Conservation (phyloP, 1,140 invertebrate species). For the Callitettix versicolor region DNA sequence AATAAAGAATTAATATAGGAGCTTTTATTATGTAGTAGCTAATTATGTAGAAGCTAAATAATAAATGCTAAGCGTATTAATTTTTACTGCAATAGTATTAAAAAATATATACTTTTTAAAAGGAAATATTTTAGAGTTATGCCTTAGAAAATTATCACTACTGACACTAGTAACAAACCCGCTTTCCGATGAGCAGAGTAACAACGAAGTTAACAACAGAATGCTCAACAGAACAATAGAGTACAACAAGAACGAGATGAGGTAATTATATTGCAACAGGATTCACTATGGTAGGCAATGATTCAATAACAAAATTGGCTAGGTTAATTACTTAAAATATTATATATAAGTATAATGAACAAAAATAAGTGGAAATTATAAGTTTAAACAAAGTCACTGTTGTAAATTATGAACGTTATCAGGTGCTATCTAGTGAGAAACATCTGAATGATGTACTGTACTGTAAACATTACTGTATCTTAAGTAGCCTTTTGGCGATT, state of each 20-base stretch:
- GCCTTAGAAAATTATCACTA: too few species aligned
- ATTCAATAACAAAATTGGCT: slow-evolving; percentile 1
- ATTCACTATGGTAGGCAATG: slow-evolving; percentile 1
- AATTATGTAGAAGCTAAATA: too few species aligned
- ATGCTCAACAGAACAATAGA: too few species aligned
- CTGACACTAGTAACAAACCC: too few species aligned
- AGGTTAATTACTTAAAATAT: not conserved
- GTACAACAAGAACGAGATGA: slow-evolving; percentile 1
- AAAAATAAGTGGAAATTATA: not conserved
- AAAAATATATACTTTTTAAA: too few species aligned
- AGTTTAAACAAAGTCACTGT: not conserved
- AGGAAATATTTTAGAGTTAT: too few species aligned
- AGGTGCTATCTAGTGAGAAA: slow-evolving; percentile 10
- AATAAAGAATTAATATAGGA: too few species aligned
- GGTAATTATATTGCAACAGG: slow-evolving; percentile 5
- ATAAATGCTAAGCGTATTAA: too few species aligned
- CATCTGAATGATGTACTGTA: slow-evolving; percentile 10
- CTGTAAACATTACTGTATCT: slow-evolving; percentile 11
- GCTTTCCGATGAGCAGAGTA: too few species aligned
- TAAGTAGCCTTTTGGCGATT: slow-evolving; percentile 2
- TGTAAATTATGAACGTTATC: not conserved
- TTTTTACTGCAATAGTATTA: too few species aligned
- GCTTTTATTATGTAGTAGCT: too few species aligned
- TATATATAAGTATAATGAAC: not conserved
- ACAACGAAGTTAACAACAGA: too few species aligned